Base-by-base conservation (phyloP, 2,888 invertebrate species). In the Eurois occulta region DNA sequence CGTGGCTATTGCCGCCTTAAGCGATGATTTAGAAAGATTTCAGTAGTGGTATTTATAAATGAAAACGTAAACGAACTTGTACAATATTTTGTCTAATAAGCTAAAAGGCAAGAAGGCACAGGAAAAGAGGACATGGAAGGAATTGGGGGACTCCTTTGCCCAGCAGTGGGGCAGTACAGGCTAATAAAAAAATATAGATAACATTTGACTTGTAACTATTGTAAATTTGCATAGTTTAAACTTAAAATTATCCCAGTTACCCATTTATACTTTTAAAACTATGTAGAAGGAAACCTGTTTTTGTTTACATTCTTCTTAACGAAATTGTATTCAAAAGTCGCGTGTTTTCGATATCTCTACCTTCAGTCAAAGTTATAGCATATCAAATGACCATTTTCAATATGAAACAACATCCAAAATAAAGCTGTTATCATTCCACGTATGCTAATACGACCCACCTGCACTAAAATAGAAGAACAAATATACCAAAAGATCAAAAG, bases 401-500 rank as follows among this genome's bases (percentile, higher is more conserved):
- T 52, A 68, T 7, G 1, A 2, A 67, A 83, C 21, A 7, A 21
- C 41, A 32, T 58, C 21, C 13, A 46, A 77, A 84, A 73, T 84
- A 73, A 78, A 75, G 41, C 43, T 55, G 55, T 78, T 86, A 84
- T 86, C 83, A 28, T 75, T 48, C 67, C 13, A 24, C 69, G 7
- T 84, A 84, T 84, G 86, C 67, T 86, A 86, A 84, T 82, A 68
- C 72, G 75, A 32, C 28, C 43, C 76, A 7, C 62, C 72, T 52
- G 72, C 28, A 78, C 43, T 68, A 73, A 81, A 77, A 72, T 70
- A 65, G 28, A 66, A 46, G 13, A 79, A 77, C 70, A 77, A 76
- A 87, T 69, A 78, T 38, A 80, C 58, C 52, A 66, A 88, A 87
- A 82, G 70, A 82, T 88, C 80, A 84, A 87, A 85, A 64, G 75